A percentile compares a stretch with the other conserved stretches of the same genome.
Conservation (phyloP, 2,113 vertebrate genomes). For the Indri indri region DNA sequence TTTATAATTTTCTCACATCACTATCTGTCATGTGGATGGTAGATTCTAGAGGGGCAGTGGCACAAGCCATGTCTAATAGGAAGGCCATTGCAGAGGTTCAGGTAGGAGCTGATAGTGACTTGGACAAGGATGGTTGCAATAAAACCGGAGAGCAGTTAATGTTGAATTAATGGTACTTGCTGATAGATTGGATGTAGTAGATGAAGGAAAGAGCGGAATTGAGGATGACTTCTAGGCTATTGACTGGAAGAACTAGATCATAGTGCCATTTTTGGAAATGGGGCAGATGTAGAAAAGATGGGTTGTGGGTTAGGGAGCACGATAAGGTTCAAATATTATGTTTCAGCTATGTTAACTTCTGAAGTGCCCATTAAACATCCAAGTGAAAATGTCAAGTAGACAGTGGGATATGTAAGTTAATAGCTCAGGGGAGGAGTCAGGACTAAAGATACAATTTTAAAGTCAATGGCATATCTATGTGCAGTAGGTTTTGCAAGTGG, state of each 20-base stretch:
- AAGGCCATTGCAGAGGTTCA: not conserved
- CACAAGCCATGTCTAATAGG: not conserved
- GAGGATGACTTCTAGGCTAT: not conserved
- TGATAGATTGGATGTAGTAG: not conserved
- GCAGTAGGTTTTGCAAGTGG: not conserved
- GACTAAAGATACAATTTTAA: not conserved
- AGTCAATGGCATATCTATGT: not conserved
- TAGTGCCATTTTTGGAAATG: not conserved
- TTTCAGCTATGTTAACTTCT: not conserved
- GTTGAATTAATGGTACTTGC: not conserved
- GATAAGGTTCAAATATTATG: not conserved
- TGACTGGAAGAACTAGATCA: not conserved
- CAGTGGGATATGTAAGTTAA: not conserved
- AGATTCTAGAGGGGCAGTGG: not conserved
- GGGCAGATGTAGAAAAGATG: not conserved
- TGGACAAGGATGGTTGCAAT: not conserved
- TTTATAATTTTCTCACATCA: not conserved
- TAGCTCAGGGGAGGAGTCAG: not conserved
- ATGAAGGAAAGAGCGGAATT: not conserved
- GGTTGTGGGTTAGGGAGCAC: not conserved
- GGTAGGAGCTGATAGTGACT: not conserved
- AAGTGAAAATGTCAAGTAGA: not conserved
- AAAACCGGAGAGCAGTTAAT: not conserved
- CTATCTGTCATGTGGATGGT: not conserved
- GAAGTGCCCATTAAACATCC: not conserved